Percentiles rank a stretch among this genome's conserved stretches.
These are phyloP conservation scores for Drosophila pachea DNA, from an alignment of 1,140 invertebrate species.

Conservation along the genomic window DNA sequence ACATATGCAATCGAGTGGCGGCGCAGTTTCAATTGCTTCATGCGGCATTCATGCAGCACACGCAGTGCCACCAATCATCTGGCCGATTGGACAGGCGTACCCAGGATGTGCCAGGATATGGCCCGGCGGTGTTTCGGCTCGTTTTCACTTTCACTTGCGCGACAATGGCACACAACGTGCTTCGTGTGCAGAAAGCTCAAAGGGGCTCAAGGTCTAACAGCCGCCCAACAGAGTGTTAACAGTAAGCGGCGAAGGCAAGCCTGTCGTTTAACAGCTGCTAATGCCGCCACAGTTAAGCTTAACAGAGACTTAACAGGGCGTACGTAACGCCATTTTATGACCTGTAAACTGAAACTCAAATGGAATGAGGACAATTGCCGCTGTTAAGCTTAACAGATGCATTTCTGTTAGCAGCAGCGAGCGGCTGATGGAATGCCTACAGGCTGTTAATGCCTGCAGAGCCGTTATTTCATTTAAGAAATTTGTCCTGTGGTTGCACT, in stretches of 20 bases:
- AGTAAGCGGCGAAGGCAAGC: not conserved
- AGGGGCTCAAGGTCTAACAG: not conserved
- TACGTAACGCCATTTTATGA: not conserved
- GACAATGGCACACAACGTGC: slow-evolving; percentile 1
- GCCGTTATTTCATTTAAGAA: not conserved
- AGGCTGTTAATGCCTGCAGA: too few species aligned
- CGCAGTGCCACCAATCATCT: slow-evolving; percentile 45
- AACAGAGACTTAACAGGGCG: not conserved
- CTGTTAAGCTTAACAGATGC: too few species aligned
- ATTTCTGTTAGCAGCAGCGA: too few species aligned
- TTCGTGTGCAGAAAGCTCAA: not conserved
- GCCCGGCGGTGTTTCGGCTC: slow-evolving; percentile 19
- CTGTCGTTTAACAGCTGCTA: too few species aligned
- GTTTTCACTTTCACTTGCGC: slow-evolving; percentile 29
- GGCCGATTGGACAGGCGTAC: slow-evolving; percentile 22
- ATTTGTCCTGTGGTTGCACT: not conserved
- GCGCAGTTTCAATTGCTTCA: slow-evolving; percentile 41
- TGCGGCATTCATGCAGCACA: slow-evolving; percentile 38
- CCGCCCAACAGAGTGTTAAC: not conserved
- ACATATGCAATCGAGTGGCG: slow-evolving; percentile 43
- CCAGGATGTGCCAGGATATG: slow-evolving; percentile 15
- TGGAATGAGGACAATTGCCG: not conserved
- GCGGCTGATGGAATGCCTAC: too few species aligned
- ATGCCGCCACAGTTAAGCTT: not conserved
- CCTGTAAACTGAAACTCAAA: not conserved